Conservation (phyloP, 2,113 vertebrate species). For the Myiozetetes cayanensis region DNA sequence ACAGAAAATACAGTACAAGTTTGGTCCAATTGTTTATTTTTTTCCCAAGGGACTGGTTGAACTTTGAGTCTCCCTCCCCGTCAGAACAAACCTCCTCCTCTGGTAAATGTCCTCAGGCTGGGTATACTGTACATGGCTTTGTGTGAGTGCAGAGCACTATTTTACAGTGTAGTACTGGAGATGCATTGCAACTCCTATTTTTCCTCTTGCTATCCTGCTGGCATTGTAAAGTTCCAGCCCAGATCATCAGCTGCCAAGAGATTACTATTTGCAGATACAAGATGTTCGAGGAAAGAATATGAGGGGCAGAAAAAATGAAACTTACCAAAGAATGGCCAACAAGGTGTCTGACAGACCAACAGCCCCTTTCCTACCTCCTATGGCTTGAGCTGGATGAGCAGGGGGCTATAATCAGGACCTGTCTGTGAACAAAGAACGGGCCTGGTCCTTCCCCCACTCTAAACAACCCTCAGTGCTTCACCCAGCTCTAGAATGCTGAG, state of each 20-base stretch:
- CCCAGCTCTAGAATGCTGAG: rapidly evolving
- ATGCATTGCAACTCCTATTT: background rate
- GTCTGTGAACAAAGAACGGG: background rate
- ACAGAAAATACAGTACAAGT: background rate
- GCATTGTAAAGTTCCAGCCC: background rate
- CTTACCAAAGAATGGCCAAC: background rate
- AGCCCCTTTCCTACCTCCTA: background rate
- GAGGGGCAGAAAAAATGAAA: background rate
- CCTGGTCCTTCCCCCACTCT: background rate
- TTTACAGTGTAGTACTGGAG: background rate
- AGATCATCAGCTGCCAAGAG: background rate
- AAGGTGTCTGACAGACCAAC: background rate
- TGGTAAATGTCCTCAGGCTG: background rate
- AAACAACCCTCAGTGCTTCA: background rate
- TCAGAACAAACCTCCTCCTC: background rate
- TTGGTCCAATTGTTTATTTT: background rate
- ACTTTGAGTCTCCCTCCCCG: background rate
- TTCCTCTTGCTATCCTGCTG: background rate
- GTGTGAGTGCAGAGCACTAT: background rate
- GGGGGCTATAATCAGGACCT: background rate
- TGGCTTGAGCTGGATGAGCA: background rate
- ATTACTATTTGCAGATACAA: background rate
- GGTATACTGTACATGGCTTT: rapidly evolving
- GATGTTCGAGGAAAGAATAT: background rate
- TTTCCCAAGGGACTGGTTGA: background rate